These are phyloP conservation scores for Astropecten irregularis DNA, from an alignment of 53 echinoderm and acorn worm species.

Conservation along the genomic window DNA sequence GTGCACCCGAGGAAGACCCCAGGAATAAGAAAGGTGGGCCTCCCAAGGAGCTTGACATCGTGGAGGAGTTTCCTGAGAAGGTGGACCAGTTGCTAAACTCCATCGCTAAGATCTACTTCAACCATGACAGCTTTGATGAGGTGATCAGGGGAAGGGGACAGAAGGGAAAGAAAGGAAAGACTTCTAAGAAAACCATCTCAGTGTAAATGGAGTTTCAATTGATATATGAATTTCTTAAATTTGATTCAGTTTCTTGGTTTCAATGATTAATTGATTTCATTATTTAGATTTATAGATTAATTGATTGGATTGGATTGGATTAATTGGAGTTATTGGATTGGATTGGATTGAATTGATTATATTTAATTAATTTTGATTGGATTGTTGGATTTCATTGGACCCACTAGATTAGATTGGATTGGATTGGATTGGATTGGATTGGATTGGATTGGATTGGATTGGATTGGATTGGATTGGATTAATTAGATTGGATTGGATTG, in stretches of 20 bases:
- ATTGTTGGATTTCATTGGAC: too few species aligned
- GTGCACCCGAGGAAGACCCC: background rate
- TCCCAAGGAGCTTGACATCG: constrained; percentile 41
- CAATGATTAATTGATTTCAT: background rate
- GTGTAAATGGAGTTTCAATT: background rate
- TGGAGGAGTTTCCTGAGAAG: constrained; percentile 90
- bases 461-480: too few species aligned
- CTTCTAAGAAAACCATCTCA: constrained; percentile 24
- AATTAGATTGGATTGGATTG: too few species aligned
- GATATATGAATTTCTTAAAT: background rate
- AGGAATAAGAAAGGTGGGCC: background rate
- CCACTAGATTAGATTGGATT: too few species aligned
- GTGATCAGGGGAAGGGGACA: constrained; percentile 74
- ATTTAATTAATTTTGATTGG: too few species aligned
- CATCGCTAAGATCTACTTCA: constrained; percentile 95
- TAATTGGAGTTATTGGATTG: too few species aligned
- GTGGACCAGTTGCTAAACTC: constrained; percentile 91
- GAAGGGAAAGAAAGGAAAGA: constrained; percentile 22
- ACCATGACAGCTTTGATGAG: constrained; percentile 85
- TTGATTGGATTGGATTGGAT: background rate
- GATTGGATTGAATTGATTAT: too few species aligned
- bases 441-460: too few species aligned
- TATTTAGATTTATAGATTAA: background rate
- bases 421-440: too few species aligned
- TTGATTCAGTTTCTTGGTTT: background rate